A percentile compares a stretch with the other conserved stretches of the same genome.
Conservation (phyloP, 2,113 vertebrate species). For the Phoenicopterus ruber region DNA sequence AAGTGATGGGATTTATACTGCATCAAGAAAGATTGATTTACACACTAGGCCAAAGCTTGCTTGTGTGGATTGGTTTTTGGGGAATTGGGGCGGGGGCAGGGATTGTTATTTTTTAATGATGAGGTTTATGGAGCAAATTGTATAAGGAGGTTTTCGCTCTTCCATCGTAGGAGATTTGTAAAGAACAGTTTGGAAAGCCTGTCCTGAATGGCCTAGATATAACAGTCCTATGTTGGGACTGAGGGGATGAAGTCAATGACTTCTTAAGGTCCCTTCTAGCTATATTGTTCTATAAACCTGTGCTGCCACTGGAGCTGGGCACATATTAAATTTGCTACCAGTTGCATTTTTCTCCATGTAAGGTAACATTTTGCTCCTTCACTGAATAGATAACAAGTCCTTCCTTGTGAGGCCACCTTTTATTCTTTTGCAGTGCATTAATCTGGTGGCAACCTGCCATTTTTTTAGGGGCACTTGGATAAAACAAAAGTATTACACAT, state of each 20-base stretch:
- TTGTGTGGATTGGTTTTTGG: neutral
- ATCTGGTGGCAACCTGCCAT: neutral
- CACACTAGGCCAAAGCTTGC: neutral
- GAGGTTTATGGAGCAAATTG: neutral
- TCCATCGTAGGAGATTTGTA: neutral
- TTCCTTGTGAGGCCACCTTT: neutral
- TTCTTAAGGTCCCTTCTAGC: neutral
- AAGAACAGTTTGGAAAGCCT: neutral
- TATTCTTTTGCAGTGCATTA: neutral
- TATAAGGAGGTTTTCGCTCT: neutral
- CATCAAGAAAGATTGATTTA: neutral
- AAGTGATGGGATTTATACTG: neutral
- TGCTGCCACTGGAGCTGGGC: neutral
- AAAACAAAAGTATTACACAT: neutral
- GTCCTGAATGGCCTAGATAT: neutral
- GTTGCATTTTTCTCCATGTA: neutral
- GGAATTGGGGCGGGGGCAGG: rapidly evolving
- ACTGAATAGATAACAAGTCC: neutral
- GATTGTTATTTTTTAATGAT: neutral
- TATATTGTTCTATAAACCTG: neutral
- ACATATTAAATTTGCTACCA: neutral
- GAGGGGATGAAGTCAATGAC: neutral
- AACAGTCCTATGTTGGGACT: neutral
- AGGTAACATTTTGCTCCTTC: neutral
- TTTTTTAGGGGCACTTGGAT: neutral